Base-by-base conservation (phyloP, 2,113 vertebrate species). In the Catharus minimus region DNA sequence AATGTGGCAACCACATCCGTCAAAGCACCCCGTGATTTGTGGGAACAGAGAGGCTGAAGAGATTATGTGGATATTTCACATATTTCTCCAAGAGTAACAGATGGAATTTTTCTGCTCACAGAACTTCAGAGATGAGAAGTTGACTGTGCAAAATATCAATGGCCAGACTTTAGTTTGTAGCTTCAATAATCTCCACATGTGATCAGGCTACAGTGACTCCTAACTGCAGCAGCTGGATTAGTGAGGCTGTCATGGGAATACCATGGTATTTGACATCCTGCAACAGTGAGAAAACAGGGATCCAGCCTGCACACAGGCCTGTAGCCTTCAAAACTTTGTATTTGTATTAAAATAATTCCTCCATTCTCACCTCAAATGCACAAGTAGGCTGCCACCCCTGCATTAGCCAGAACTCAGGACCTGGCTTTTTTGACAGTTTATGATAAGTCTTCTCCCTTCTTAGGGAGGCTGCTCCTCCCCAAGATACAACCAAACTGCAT, bases 191-290 rank as follows among this genome's bases (percentile, higher is more conserved):
- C 76, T 46, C 84, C 2, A 6, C 38, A 38, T 28, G 39, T 43
- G 69, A 72, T 49, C 1, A 1, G 58, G 55, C 69, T 72, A 44
- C 5, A 1, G 30, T 58, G 47, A 27, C 61, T 61, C 38, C 26
- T 21, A 50, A 60, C 20, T 7, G 28, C 2, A 3, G 87, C 78
- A 76, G 62, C 49, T 53, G 61, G 73, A 56, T 78, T 64, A 78
- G 28, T 1, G 1, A 89, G 18, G 41, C 57, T 79, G 32, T 55
- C 66, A 7, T 18, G 46, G 83, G 61, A 83, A 83, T 20, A 53
- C 20, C 5, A 30, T 0, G 0, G 9, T 7, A 32, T 44, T 7
- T n/a, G 32, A 69, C 0, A 0, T 28, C 27, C 79, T 83, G 23
- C 36, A 15, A 21, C 6, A 53, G 7, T 18, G 30, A 60, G 36